Percentiles rank a stretch among this genome's conserved stretches.
Evolutionary conservation across 1,140 invertebrate species (phyloP).

Genomic region (Aphelenchoides besseyi): DNA sequence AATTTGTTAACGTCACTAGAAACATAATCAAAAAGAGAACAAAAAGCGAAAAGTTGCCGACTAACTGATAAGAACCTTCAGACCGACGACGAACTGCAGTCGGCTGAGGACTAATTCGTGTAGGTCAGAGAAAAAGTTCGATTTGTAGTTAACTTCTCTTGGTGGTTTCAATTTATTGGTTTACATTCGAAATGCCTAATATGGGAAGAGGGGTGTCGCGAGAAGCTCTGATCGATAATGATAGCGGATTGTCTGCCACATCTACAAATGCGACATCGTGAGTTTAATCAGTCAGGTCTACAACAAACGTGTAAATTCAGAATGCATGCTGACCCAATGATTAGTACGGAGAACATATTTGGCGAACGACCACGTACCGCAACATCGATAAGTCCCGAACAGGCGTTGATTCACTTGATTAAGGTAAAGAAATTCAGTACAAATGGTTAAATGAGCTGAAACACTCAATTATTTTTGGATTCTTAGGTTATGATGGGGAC

Average conservation of each 20-base stretch:
- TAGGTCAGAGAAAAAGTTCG: no score
- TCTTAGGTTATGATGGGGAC: slow-evolving; percentile 61
- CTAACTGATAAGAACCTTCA: no score
- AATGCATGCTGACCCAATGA: slow-evolving; percentile 6
- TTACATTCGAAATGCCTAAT: no score
- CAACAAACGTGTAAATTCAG: neutral
- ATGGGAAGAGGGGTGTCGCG: no score
- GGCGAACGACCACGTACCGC: slow-evolving; percentile 33
- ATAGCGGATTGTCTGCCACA: neutral
- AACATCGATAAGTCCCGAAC: slow-evolving; percentile 45
- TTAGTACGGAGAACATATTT: slow-evolving; percentile 26
- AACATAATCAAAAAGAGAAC: no score
- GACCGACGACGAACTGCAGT: no score
- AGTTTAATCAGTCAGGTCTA: neutral
- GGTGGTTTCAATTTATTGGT: no score
- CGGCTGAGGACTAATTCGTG: no score
- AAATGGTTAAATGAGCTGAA: neutral
- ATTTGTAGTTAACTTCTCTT: no score
- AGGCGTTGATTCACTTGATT: slow-evolving; percentile 62
- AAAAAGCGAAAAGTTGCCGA: no score
- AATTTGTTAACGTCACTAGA: no score
- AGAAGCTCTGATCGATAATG: neutral
- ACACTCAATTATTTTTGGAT: neutral
- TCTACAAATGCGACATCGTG: neutral
- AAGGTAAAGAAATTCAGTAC: slow-evolving; percentile 43